Percentiles rank a stretch among this genome's conserved stretches.
Conservation (phyloP, 1,140 invertebrate genomes). For the Lordiphosa clarofinis region DNA sequence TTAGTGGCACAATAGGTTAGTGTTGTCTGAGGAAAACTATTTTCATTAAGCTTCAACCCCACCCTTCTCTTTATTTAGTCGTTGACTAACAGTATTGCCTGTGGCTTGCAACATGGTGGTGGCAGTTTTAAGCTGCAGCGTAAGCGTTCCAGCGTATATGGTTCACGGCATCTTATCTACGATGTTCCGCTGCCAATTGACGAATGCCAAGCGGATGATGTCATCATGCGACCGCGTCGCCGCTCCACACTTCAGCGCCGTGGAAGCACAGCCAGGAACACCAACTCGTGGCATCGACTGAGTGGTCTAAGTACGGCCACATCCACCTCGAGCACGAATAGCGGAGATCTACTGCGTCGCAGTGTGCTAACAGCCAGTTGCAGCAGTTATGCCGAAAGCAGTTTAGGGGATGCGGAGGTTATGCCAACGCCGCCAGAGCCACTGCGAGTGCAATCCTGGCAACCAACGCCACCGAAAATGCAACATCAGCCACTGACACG, state of each 20-base stretch:
- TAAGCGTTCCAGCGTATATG: slow-evolving; percentile 80
- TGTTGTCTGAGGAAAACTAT: too few species aligned
- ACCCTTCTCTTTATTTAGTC: slow-evolving; percentile 23
- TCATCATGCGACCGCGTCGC: slow-evolving; percentile 67
- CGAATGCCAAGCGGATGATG: slow-evolving; percentile 81
- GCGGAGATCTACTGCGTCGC: slow-evolving; percentile 49
- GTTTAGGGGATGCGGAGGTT: slow-evolving; percentile 29
- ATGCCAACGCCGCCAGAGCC: slow-evolving; percentile 20
- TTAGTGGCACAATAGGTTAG: too few species aligned
- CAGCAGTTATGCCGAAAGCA: slow-evolving; percentile 57
- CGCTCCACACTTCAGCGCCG: slow-evolving; percentile 34
- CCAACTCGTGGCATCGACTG: slow-evolving; percentile 55
- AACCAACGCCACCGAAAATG: slow-evolving; percentile 31
- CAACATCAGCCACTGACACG: slow-evolving; percentile 58
- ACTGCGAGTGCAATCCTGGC: slow-evolving; percentile 36
- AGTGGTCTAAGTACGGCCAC: slow-evolving; percentile 60
- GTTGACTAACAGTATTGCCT: slow-evolving; percentile 23
- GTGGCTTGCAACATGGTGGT: slow-evolving; percentile 25
- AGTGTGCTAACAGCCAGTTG: slow-evolving; percentile 57
- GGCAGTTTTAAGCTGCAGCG: slow-evolving; percentile 43
- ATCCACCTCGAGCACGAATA: slow-evolving; percentile 56
- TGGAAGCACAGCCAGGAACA: slow-evolving; percentile 34
- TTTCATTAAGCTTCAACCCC: too few species aligned
- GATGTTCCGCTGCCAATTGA: slow-evolving; percentile 83
- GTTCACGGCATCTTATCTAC: slow-evolving; percentile 83